Conservation (phyloP, 2,797 vertebrate genomes). For the Hydrophis major region DNA sequence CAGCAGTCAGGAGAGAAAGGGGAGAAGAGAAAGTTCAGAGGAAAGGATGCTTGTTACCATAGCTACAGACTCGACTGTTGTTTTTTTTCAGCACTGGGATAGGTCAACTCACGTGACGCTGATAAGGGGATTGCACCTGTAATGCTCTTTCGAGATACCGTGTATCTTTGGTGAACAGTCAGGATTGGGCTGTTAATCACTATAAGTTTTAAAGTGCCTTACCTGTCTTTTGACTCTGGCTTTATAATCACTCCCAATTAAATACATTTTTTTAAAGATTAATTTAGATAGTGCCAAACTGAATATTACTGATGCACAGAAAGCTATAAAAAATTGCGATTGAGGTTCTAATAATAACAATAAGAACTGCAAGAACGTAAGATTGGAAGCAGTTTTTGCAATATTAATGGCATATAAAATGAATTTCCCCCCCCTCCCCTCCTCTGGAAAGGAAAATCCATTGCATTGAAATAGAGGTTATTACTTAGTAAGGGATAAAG, state of each 20-base stretch:
- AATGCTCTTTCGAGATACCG: neutral
- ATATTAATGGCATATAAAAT: neutral
- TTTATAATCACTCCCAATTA: neutral
- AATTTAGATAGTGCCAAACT: neutral
- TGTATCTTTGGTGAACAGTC: neutral
- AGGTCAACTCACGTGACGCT: neutral
- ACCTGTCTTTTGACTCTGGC: neutral
- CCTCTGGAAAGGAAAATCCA: neutral
- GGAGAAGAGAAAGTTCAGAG: neutral
- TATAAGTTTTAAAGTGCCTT: neutral
- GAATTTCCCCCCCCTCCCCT: neutral
- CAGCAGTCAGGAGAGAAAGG: neutral
- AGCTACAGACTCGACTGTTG: neutral
- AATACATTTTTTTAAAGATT: neutral
- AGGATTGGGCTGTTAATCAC: neutral
- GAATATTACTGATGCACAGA: neutral
- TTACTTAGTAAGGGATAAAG: neutral
- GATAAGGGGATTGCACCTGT: neutral
- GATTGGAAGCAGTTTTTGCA: neutral
- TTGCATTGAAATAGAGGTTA: neutral
- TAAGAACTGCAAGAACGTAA: neutral
- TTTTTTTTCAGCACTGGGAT: neutral
- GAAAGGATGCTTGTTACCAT: neutral
- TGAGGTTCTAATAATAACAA: neutral
- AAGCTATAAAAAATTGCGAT: neutral